A percentile compares a stretch with the other conserved stretches of the same genome.
These are phyloP conservation scores for Marasmarcha lunaedactyla DNA, from an alignment of 2,888 invertebrate species.

Conservation along the genomic window DNA sequence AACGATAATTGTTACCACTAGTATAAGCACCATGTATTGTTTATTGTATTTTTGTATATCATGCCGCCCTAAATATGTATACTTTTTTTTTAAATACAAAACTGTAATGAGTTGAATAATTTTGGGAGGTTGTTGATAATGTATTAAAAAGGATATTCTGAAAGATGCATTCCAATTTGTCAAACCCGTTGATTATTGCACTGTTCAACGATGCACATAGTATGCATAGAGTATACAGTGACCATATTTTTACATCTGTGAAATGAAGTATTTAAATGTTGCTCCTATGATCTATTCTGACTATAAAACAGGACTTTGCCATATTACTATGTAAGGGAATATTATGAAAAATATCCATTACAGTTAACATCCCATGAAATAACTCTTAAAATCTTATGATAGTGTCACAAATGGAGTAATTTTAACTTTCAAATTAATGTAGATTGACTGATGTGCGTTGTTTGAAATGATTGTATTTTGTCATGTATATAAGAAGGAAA, in stretches of 20 bases:
- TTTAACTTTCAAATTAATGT: conserved; percentile 51
- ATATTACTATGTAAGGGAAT: not conserved
- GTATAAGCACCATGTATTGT: conserved; percentile 57
- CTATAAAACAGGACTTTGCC: not conserved
- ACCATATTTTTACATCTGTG: conserved; percentile 42
- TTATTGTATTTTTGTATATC: conserved; percentile 29
- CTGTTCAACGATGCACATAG: conserved; percentile 59
- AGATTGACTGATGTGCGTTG: too few relatives aligned
- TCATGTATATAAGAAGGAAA: conserved; percentile 64
- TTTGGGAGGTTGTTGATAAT: conserved; percentile 44
- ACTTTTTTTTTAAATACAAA: conserved; percentile 38
- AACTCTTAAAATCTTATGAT: conserved; percentile 29
- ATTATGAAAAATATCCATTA: not conserved
- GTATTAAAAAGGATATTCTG: conserved; percentile 51
- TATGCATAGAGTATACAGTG: conserved; percentile 35
- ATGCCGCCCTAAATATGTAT: conserved; percentile 24
- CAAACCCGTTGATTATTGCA: conserved; percentile 44
- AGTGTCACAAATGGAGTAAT: conserved; percentile 62
- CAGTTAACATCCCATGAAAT: not conserved
- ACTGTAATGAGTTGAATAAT: conserved; percentile 37
- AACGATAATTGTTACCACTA: conserved; percentile 69
- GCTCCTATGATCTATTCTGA: not conserved
- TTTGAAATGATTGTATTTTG: conserved; percentile 66
- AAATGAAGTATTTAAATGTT: not conserved
- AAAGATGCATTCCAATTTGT: conserved; percentile 64